Conservation (phyloP, 2,888 invertebrate species). For the Hyalella azteca region DNA sequence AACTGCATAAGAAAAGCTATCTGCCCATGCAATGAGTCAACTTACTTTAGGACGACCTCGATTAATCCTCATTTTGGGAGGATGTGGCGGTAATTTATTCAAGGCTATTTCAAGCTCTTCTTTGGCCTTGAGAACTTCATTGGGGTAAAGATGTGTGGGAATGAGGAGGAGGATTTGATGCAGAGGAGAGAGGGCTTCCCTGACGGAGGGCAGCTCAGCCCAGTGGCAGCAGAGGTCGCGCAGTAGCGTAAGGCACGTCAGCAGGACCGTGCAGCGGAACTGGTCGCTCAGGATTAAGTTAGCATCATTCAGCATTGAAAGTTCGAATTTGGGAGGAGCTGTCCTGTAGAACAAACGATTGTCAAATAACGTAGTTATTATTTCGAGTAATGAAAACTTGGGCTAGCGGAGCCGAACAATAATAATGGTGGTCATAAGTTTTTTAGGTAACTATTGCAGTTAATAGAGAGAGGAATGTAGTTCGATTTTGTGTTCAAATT, state of each 20-base stretch:
- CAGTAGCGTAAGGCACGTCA: conserved; percentile 33
- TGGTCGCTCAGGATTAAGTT: background rate
- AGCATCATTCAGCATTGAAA: conserved; percentile 9
- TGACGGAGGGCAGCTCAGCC: conserved; percentile 46
- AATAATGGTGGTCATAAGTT: too few species aligned
- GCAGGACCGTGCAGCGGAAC: background rate
- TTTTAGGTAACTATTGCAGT: too few species aligned
- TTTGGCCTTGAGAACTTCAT: conserved; percentile 66
- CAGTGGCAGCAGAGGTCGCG: conserved; percentile 45
- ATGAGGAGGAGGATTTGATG: conserved; percentile 68
- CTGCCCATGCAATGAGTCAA: too few species aligned
- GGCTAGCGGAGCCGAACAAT: too few species aligned
- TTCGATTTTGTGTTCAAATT: too few species aligned
- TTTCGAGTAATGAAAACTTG: too few species aligned
- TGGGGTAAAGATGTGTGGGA: conserved; percentile 71
- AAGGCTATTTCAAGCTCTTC: conserved; percentile 64
- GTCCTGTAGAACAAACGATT: background rate
- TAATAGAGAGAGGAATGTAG: too few species aligned
- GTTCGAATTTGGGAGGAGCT: background rate
- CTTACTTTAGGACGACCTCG: conserved; percentile 29
- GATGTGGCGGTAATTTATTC: conserved; percentile 65
- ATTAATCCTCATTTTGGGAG: conserved; percentile 28
- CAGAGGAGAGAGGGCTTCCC: conserved; percentile 44
- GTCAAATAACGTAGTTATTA: too few species aligned
- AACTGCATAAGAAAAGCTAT: too few species aligned